phyloP scores from a whole-genome alignment of 2,113 vertebrate genomes.

The Ancistrus triradiatus region DNA sequence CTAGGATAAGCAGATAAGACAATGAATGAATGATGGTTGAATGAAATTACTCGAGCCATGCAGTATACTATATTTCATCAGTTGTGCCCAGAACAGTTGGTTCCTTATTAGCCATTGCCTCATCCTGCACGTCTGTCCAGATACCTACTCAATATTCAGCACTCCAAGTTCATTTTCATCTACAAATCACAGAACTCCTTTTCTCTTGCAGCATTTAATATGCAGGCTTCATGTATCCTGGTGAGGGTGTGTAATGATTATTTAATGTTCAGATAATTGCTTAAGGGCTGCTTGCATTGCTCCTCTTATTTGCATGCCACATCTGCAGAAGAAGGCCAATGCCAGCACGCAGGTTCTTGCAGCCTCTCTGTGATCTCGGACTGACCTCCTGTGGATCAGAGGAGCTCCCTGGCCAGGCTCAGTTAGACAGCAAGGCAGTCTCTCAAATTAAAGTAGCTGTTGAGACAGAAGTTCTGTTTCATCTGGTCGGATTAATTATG shows the following conservation, averaged over 20 bases:
- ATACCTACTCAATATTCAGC: constrained; percentile 36
- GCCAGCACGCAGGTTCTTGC: background rate
- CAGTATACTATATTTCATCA: too few species aligned
- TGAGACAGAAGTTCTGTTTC: constrained; percentile 28
- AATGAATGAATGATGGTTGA: too few species aligned
- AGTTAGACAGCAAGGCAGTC: constrained; percentile 13
- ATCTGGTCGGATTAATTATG: constrained; percentile 33
- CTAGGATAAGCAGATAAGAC: too few species aligned
- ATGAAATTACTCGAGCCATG: too few species aligned
- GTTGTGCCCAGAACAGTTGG: constrained; percentile 13
- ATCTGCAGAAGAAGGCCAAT: constrained; percentile 33
- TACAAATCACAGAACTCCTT: constrained; percentile 36
- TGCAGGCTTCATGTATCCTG: constrained; percentile 39
- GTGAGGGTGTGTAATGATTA: constrained; percentile 50
- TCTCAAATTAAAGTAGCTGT: constrained; percentile 1
- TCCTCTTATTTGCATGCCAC: constrained; percentile 50
- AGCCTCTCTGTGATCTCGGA: constrained; percentile 25
- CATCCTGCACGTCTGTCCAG: constrained; percentile 19
- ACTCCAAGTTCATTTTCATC: constrained; percentile 35
- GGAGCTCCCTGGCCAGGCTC: constrained; percentile 17
- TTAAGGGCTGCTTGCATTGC: constrained; percentile 46
- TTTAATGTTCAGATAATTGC: constrained; percentile 55
- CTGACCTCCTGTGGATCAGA: constrained; percentile 6
- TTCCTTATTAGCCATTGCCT: constrained; percentile 24
- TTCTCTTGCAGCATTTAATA: constrained; percentile 33